These are phyloP conservation scores for Tridacna gigas DNA, from an alignment of 2,888 invertebrate species.

Conservation along the genomic window DNA sequence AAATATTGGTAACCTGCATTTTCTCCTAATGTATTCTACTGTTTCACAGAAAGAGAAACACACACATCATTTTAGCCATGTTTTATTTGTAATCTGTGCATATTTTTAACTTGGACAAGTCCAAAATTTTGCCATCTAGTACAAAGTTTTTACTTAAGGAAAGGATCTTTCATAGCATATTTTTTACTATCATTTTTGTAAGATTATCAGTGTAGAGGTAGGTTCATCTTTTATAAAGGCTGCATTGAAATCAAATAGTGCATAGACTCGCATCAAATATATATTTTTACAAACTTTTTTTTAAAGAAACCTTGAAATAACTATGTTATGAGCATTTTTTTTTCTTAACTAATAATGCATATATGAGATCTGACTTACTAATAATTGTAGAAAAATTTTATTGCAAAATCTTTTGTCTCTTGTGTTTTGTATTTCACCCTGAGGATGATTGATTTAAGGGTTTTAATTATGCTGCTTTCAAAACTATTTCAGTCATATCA, in stretches of 20 bases:
- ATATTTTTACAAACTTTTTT: slow-evolving; percentile 21
- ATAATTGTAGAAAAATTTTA: slow-evolving; percentile 19
- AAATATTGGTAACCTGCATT: too few relatives aligned
- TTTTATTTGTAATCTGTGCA: too few relatives aligned
- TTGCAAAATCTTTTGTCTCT: too few relatives aligned
- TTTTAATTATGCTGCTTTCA: too few relatives aligned
- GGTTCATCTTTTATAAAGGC: background rate
- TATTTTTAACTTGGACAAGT: too few relatives aligned
- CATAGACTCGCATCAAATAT: slow-evolving; percentile 21
- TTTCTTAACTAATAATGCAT: slow-evolving; percentile 29
- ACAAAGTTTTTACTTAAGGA: too few relatives aligned
- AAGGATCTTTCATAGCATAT: background rate
- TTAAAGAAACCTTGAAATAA: background rate
- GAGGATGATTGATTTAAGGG: too few relatives aligned
- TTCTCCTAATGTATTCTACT: too few relatives aligned
- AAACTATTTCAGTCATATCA: too few relatives aligned
- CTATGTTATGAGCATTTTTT: slow-evolving; percentile 20
- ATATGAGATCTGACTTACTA: slow-evolving; percentile 35
- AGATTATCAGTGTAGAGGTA: background rate
- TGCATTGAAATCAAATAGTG: slow-evolving; percentile 25
- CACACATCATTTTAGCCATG: too few relatives aligned
- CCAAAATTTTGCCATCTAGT: too few relatives aligned
- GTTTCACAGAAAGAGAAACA: too few relatives aligned
- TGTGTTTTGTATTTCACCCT: background rate
- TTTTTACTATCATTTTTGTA: background rate